phyloP scores from a whole-genome alignment of 2,888 invertebrate species.

The Athalia cordata region DNA sequence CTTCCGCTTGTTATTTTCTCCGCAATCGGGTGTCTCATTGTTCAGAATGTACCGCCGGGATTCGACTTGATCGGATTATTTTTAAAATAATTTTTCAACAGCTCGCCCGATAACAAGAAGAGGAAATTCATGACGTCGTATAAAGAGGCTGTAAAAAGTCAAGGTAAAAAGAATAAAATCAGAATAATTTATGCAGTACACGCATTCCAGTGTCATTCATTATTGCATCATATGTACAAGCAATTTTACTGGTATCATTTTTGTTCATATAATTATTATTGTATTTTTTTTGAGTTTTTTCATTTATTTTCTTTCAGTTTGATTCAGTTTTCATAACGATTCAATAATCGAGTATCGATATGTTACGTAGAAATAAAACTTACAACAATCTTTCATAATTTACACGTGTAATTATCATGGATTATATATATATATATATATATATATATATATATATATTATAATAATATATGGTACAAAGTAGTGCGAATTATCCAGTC shows the following conservation, averaged over 20 bases:
- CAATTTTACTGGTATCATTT: not conserved
- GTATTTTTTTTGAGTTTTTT: not conserved
- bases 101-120: too few species aligned
- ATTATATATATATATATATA: not conserved
- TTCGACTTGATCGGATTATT: too few species aligned
- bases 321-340: not conserved
- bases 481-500: not conserved
- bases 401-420: not conserved
- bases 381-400: slow-evolving; percentile 1
- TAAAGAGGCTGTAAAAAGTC: too few species aligned
- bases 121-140: too few species aligned
- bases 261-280: slow-evolving; percentile 32
- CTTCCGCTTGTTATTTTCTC: too few species aligned
- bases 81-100: too few species aligned
- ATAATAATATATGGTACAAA: not conserved
- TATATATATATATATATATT: slow-evolving; percentile 7
- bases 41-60: too few species aligned
- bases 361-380: slow-evolving; percentile 33
- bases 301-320: not conserved
- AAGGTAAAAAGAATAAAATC: too few species aligned
- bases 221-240: too few species aligned
- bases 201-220: too few species aligned
- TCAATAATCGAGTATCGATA: not conserved
- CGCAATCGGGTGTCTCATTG: too few species aligned
- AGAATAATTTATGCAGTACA: too few species aligned